Evolutionary conservation across 2,113 vertebrate genomes (phyloP).

Genomic region (Forbesichthys papilliferus): DNA sequence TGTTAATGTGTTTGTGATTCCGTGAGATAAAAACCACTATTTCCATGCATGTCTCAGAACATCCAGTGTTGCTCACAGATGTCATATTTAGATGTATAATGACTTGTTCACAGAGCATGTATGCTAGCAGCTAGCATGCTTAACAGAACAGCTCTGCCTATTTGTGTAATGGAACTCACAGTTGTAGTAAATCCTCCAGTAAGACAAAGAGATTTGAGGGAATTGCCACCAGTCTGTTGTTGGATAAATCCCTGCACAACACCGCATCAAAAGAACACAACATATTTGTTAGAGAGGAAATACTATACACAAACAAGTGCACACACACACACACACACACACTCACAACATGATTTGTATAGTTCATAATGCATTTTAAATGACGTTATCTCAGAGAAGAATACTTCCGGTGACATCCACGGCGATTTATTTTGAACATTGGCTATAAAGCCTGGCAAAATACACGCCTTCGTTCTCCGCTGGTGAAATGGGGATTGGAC

Average conservation of each 20-base stretch:
- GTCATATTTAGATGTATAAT: no score
- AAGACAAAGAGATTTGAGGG: slow-evolving; percentile 83
- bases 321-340: no score
- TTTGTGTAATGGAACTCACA: slow-evolving; percentile 82
- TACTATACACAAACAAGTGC: no score
- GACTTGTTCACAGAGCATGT: slow-evolving; percentile 1
- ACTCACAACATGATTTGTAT: neutral
- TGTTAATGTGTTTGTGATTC: no score
- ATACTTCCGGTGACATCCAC: no score
- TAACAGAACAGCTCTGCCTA: slow-evolving; percentile 1
- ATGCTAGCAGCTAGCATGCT: neutral
- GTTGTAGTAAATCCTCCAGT: slow-evolving; percentile 88
- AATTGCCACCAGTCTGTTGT: slow-evolving; percentile 86
- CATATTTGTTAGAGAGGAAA: neutral
- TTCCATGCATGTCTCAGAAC: no score
- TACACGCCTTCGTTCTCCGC: neutral
- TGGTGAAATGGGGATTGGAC: neutral
- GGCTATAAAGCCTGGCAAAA: no score
- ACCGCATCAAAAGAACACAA: slow-evolving; percentile 1
- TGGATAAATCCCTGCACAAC: slow-evolving; percentile 85
- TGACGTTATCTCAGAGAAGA: neutral
- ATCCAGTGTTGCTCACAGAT: no score
- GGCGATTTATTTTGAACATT: no score
- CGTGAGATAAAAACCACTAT: no score
- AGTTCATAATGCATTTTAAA: neutral